A percentile compares a stretch with the other conserved stretches of the same genome.
phyloP scores from a whole-genome alignment of 1,140 invertebrate genomes.

The Zaprionus davidi region DNA sequence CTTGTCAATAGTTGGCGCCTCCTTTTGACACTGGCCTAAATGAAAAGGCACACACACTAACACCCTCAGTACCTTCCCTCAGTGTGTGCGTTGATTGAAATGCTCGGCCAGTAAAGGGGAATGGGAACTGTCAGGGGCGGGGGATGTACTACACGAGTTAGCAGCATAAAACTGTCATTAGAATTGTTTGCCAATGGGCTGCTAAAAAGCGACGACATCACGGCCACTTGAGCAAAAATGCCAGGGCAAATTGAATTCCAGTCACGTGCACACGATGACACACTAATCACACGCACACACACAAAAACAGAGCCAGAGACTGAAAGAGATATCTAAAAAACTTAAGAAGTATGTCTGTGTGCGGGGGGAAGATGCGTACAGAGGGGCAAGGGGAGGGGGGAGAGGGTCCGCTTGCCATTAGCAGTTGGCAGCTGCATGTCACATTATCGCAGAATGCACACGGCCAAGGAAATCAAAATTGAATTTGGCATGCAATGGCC shows the following conservation, averaged over 20 bases:
- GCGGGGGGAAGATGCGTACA: background rate
- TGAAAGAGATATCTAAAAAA: slow-evolving; percentile 13
- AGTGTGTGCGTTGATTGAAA: slow-evolving; percentile 20
- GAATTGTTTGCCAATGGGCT: slow-evolving; percentile 64
- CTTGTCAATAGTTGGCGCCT: slow-evolving; percentile 31
- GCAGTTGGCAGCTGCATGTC: slow-evolving; percentile 54
- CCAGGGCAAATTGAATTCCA: slow-evolving; percentile 61
- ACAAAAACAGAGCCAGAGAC: background rate
- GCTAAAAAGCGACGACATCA: slow-evolving; percentile 34
- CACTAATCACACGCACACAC: slow-evolving; percentile 61
- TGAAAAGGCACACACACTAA: background rate
- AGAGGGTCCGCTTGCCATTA: slow-evolving; percentile 40
- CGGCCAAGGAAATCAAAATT: slow-evolving; percentile 68
- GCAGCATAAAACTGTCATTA: slow-evolving; percentile 56
- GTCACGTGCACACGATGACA: slow-evolving; percentile 70
- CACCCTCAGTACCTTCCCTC: background rate
- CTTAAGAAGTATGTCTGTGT: slow-evolving; percentile 5
- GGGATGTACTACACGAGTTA: slow-evolving; percentile 2
- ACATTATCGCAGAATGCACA: slow-evolving; percentile 67
- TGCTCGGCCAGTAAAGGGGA: slow-evolving; percentile 10
- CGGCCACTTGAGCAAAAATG: slow-evolving; percentile 34
- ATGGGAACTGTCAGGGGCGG: background rate
- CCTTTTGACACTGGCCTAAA: slow-evolving; percentile 28
- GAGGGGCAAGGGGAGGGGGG: background rate
- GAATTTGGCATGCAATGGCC: slow-evolving; percentile 63